A percentile compares a stretch with the other conserved stretches of the same genome.
phyloP scores from a whole-genome alignment of 2,113 vertebrate species.

The Ammodytes marinus region DNA sequence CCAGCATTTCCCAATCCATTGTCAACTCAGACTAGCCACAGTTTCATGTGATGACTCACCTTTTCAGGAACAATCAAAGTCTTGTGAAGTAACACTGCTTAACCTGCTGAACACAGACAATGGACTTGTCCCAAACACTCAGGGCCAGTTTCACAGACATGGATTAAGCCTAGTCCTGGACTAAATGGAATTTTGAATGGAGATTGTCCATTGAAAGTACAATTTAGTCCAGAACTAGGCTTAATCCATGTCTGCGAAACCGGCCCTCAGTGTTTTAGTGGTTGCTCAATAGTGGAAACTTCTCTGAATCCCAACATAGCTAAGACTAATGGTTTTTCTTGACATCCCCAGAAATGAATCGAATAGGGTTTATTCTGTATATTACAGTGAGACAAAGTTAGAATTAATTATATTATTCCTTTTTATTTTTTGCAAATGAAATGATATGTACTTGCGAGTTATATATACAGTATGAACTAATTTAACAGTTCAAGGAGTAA shows the following conservation, averaged over 20 bases:
- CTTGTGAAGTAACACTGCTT: not conserved
- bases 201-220: no score
- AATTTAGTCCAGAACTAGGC: no score
- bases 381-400: not conserved
- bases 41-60: constrained; percentile 58
- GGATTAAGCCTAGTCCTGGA: no score
- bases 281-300: constrained; percentile 22
- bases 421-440: not conserved
- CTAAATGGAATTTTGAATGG: no score
- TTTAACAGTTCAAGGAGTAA: not conserved
- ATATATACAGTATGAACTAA: not conserved
- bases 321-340: constrained; percentile 15
- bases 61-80: constrained; percentile 25
- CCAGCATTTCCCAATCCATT: constrained; percentile 22
- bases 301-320: not conserved
- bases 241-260: no score
- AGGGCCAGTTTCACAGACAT: no score
- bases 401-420: not conserved
- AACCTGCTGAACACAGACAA: constrained; percentile 15
- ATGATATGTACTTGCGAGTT: not conserved
- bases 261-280: not conserved
- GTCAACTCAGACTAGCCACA: constrained; percentile 29
- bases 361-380: not conserved
- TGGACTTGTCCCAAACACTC: constrained; percentile 8
- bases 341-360: constrained; percentile 1